These are phyloP conservation scores for Lymantria dispar DNA, from an alignment of 2,888 invertebrate species.

Conservation along the genomic window DNA sequence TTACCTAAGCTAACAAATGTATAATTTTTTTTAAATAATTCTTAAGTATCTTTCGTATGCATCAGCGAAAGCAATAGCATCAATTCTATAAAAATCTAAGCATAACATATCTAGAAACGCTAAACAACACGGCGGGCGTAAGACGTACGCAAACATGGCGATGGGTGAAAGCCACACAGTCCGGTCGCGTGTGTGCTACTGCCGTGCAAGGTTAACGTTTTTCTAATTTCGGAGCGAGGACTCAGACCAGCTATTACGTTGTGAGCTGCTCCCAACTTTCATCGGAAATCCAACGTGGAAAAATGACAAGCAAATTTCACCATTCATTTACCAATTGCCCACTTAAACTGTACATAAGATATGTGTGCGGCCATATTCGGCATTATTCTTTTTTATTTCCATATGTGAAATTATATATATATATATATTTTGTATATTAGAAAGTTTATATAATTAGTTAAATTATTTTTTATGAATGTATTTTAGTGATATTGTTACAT, in stretches of 20 bases:
- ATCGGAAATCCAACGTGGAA: slow-evolving; percentile 68
- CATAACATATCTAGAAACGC: slow-evolving; percentile 59
- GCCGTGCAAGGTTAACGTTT: slow-evolving; percentile 74
- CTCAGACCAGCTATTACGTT: slow-evolving; percentile 58
- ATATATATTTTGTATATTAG: too few relatives aligned
- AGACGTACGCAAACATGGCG: slow-evolving; percentile 54
- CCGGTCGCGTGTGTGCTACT: slow-evolving; percentile 62
- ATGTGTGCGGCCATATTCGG: background rate
- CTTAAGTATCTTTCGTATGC: too few relatives aligned
- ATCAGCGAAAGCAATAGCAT: too few relatives aligned
- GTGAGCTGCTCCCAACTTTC: slow-evolving; percentile 60
- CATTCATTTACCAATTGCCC: slow-evolving; percentile 39
- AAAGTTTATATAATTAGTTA: background rate
- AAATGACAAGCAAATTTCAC: slow-evolving; percentile 55
- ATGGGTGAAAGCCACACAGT: slow-evolving; percentile 67
- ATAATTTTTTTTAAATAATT: too few relatives aligned
- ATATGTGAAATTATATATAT: too few relatives aligned
- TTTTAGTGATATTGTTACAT: background rate
- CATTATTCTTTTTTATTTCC: background rate
- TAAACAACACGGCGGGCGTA: slow-evolving; percentile 37
- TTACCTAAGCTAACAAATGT: too few relatives aligned
- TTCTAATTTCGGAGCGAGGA: slow-evolving; percentile 72
- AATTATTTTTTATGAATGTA: background rate
- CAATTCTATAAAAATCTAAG: slow-evolving; percentile 15
- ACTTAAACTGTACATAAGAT: slow-evolving; percentile 20